Percentiles rank a stretch among this genome's conserved stretches.
Conservation (phyloP, 2,888 invertebrate species). For the Spisula subtruncata region DNA sequence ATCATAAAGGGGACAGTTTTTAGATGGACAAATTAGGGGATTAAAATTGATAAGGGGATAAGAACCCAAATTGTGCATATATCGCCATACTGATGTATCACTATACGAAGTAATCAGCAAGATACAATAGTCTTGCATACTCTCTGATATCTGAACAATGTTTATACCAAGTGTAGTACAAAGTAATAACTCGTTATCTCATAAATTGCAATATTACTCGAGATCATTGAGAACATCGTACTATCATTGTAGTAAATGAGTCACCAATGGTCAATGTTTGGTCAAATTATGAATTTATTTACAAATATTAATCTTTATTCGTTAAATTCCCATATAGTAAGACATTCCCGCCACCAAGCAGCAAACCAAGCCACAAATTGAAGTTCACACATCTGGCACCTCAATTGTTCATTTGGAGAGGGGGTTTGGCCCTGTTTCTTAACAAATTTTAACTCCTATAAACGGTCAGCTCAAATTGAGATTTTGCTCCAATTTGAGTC, state of each 20-base stretch:
- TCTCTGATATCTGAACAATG: not conserved
- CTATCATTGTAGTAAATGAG: not conserved
- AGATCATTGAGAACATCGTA: not conserved
- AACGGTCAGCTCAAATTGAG: too few relatives aligned
- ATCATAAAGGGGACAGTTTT: constrained; percentile 40
- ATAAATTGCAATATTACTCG: constrained; percentile 8
- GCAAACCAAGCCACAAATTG: too few relatives aligned
- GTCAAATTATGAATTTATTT: too few relatives aligned
- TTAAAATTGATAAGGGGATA: constrained; percentile 35
- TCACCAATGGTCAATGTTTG: too few relatives aligned
- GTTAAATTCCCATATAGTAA: too few relatives aligned
- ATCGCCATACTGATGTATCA: not conserved
- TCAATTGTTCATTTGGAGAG: too few relatives aligned
- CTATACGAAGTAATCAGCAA: not conserved
- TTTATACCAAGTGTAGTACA: not conserved
- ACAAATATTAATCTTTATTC: too few relatives aligned
- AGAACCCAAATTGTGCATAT: not conserved
- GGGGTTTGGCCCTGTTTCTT: too few relatives aligned
- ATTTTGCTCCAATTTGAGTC: not conserved
- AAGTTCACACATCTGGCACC: too few relatives aligned
- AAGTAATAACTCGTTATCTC: not conserved
- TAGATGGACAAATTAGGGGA: constrained; percentile 60
- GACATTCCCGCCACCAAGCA: too few relatives aligned
- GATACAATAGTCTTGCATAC: not conserved
- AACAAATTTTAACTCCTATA: too few relatives aligned